Evolutionary conservation across 1,140 invertebrate genomes (phyloP), one percentile per base, ranked within the genome.

Genomic region (Apis florea): DNA sequence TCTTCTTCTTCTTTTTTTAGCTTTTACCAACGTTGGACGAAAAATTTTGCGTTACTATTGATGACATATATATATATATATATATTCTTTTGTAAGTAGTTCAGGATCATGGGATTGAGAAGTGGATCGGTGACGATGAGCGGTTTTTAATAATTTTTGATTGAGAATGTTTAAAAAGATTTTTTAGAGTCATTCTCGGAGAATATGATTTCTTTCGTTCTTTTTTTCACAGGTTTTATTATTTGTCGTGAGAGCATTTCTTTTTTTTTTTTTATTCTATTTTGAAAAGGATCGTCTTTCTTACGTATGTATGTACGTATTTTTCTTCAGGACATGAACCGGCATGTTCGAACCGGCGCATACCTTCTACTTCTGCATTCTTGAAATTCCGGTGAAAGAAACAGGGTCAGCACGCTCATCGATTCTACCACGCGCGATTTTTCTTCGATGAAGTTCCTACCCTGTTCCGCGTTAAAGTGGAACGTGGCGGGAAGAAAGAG

Each of bases 401-500:
- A 78, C 76, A 78, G 76, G 76, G 66, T 78, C 66, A 66, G 54
- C n/a, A 54, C 54, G 47, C 70, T 24, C 63, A 56, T 77, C 74
- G 63, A 77, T 77, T 77, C 31, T 21, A 67, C 40, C 63, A 12
- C 19, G 56, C 66, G 67, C 67, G 76, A 79, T 59, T 70, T 79
- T 79, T 79, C 64, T 78, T 78, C 74, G 74, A 56, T 21, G 26
- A 67, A 67, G 74, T 70, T 78, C 51, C 51, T 40, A n/a, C 47
- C 24, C 66, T 51, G 76, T 49, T 31, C 51, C 19, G 47, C 67
- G 67, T 51, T 78, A 61, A 78, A 70, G 67, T 61, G 56, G 67
- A 70, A 51, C 76, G 47, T 66, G 64, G 54, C 26, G n/a, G 3
- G 13, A 17, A 2, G 26, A n/a, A 68, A n/a, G 3, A 26, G 49